Base-by-base conservation (phyloP, 2,888 invertebrate genomes). In the Idaea biselata region DNA sequence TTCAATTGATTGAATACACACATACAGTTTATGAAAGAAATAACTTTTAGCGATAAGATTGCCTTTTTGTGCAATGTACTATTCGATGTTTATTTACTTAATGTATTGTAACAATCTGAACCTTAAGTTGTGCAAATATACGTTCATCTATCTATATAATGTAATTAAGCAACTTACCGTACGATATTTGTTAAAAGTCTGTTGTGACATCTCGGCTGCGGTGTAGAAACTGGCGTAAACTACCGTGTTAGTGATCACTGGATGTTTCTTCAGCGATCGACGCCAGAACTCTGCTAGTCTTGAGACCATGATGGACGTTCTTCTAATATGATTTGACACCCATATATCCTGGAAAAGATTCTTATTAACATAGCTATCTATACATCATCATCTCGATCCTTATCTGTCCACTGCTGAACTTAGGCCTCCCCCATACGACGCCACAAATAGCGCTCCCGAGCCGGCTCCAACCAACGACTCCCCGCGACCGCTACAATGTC, bases 131-230 rank as follows among this genome's bases (percentile, higher is more conserved):
- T n/a, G n/a, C 1, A 25, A 25, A 25, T 3, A 25, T 25, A 5
- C 25, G 25, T 25, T 25, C 25, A 25, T 25, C 25, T 25, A 3
- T 25, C 25, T 25, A 25, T 25, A 3, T 25, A 25, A 14, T 11
- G 3, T 8, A 44, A 8, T 44, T 11, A 44, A 44, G 25, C 25
- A 1, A 44, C 91, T 93, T 89, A 97, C 97, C 91, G 95, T 79
- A 67, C 95, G 86, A 77, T 94, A 94, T 77, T 94, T 96, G 61
- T 94, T 94, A 67, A 95, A 87, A 8, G 94, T 94, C 86, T 97
- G 97, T 80, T 97, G 97, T 0, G 96, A 95, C 63, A 96, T 93
- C 81, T 97, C 97, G 0, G 97, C 97, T 5, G 95, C 95, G 0
- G 95, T 94, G 81, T 96, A 97, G 73, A 97, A 94, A 0, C 94